Conservation (phyloP, 2,888 invertebrate genomes). For the Epinotia ramella region DNA sequence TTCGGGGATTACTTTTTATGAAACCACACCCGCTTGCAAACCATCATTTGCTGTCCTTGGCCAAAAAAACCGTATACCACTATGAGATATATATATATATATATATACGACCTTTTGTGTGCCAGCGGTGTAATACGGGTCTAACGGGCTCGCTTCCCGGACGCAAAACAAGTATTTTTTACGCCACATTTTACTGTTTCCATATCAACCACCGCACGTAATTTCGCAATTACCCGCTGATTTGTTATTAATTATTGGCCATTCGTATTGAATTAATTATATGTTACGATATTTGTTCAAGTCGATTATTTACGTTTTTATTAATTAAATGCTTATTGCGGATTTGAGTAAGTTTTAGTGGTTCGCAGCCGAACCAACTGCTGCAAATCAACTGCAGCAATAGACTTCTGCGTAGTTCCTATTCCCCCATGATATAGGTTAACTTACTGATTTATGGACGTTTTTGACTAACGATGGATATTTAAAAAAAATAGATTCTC, state of each 20-base stretch:
- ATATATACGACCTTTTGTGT: neutral
- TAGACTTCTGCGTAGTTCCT: neutral
- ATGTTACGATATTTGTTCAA: neutral
- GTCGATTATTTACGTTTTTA: neutral
- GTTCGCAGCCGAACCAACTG: neutral
- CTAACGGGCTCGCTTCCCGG: slow-evolving; percentile 68
- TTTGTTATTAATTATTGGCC: slow-evolving; percentile 13
- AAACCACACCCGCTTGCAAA: neutral
- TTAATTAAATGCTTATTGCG: neutral
- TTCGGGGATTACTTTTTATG: neutral
- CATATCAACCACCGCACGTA: slow-evolving; percentile 28
- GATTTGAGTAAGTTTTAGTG: neutral
- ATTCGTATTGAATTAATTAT: neutral
- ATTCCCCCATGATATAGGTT: too few species aligned
- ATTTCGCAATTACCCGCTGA: neutral
- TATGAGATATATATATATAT: neutral
- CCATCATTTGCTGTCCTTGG: neutral
- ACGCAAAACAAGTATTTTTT: slow-evolving; percentile 63
- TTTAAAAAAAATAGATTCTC: too few species aligned
- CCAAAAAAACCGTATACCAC: neutral
- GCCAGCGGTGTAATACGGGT: slow-evolving; percentile 57
- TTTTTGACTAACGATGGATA: too few species aligned
- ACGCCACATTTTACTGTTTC: slow-evolving; percentile 50
- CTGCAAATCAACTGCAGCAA: neutral
- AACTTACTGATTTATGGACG: too few species aligned